Conservation (phyloP, 2,888 invertebrate genomes). For the Pandemis heparana region DNA sequence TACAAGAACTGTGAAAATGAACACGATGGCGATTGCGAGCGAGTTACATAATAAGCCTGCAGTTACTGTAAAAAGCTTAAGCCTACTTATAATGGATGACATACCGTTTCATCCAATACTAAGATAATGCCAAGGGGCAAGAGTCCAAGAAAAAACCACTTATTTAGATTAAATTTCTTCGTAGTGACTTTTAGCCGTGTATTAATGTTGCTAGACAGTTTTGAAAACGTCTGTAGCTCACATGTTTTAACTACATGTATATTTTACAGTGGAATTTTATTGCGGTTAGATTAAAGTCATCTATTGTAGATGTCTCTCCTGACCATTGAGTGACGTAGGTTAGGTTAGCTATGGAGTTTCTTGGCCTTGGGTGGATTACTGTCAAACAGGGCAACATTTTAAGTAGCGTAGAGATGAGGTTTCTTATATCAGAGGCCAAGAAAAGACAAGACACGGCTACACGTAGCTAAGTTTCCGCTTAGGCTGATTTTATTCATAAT, state of each 20-base stretch:
- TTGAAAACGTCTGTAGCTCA: background rate
- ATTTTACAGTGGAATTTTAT: background rate
- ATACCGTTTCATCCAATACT: no score
- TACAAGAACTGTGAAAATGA: no score
- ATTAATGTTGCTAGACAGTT: background rate
- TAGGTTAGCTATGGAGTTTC: background rate
- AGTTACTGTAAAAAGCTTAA: no score
- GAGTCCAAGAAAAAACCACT: no score
- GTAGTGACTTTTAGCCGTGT: no score
- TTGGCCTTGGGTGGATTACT: conserved; percentile 11
- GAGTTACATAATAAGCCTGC: no score
- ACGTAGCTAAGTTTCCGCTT: background rate
- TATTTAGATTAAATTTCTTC: no score
- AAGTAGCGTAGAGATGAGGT: background rate
- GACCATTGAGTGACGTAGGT: conserved; percentile 11
- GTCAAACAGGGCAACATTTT: conserved; percentile 23
- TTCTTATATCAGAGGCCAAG: background rate
- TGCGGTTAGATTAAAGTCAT: conserved; percentile 2
- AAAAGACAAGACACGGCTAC: background rate
- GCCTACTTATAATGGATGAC: no score
- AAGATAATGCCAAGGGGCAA: no score
- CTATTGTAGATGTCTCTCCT: conserved; percentile 8
- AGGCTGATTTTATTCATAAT: background rate
- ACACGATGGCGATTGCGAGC: no score
- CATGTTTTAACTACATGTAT: background rate